These are phyloP conservation scores for Molorchus minor DNA, from an alignment of 2,888 invertebrate genomes.

Conservation along the genomic window DNA sequence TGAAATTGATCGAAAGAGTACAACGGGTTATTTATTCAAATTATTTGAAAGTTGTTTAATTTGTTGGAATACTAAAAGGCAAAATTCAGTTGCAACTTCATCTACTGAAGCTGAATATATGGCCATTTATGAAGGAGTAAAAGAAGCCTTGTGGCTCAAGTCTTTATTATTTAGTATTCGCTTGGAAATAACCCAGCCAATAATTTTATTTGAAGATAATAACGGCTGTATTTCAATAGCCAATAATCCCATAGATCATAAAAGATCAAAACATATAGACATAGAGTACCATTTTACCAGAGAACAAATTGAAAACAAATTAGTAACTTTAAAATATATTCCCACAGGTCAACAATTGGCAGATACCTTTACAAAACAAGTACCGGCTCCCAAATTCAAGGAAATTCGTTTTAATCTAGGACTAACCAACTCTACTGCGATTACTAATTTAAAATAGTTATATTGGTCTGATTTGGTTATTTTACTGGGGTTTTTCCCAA, in stretches of 20 bases:
- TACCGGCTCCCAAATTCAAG: not conserved
- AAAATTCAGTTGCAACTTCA: no score
- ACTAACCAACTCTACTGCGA: not conserved
- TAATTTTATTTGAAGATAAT: slow-evolving; percentile 9
- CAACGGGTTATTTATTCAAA: no score
- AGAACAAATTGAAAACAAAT: slow-evolving; percentile 7
- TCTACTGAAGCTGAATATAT: no score
- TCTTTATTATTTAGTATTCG: not conserved
- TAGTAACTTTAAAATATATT: slow-evolving; percentile 3
- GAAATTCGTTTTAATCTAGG: not conserved
- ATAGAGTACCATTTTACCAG: slow-evolving; percentile 6
- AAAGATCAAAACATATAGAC: slow-evolving; percentile 5
- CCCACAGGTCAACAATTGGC: slow-evolving; percentile 2
- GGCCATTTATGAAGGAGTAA: no score
- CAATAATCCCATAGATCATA: slow-evolving; percentile 3
- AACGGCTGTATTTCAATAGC: slow-evolving; percentile 7
- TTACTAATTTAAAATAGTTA: not conserved
- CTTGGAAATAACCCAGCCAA: not conserved
- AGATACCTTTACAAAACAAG: not conserved
- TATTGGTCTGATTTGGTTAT: slow-evolving; percentile 1
- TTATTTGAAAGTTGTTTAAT: no score
- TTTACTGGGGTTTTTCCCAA: slow-evolving; percentile 1
- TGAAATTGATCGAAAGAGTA: no score
- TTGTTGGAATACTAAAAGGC: no score
- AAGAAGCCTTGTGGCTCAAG: not conserved